Percentiles rank a stretch among this genome's conserved stretches.
Conservation (phyloP, 2,797 vertebrate species). For the Neopelma chrysocephalum region DNA sequence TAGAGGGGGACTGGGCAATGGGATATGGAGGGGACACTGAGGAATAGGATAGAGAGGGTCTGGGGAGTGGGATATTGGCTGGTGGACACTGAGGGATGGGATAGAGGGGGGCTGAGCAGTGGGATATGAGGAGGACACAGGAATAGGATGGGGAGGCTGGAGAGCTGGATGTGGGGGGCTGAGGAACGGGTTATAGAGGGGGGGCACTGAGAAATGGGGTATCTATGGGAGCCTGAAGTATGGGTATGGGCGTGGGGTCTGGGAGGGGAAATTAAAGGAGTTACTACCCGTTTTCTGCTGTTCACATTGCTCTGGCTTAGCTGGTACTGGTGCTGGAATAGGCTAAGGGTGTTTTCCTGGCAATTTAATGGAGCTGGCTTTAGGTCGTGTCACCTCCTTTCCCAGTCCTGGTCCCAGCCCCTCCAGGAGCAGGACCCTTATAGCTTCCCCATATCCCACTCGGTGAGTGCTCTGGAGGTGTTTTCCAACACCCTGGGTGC, state of each 20-base stretch:
- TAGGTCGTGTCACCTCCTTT: not conserved
- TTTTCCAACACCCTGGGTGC: not conserved
- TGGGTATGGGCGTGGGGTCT: not conserved
- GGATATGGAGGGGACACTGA: not conserved
- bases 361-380: accelerated
- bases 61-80: not conserved
- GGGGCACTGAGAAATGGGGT: not conserved
- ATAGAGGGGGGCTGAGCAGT: not conserved
- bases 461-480: too few species aligned
- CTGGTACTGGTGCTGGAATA: not conserved
- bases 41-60: not conserved
- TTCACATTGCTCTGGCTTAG: accelerated
- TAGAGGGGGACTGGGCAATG: not conserved
- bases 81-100: not conserved
- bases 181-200: not conserved
- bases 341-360: not conserved
- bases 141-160: not conserved
- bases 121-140: not conserved
- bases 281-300: accelerated
- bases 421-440: not conserved
- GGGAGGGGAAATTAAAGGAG: not conserved
- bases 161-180: not conserved
- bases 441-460: not conserved
- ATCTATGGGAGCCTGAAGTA: not conserved
- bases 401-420: accelerated